Evolutionary conservation across 2,113 vertebrate genomes (phyloP), one percentile per base, ranked within the genome.

Genomic region (Phyllostomus discolor): DNA sequence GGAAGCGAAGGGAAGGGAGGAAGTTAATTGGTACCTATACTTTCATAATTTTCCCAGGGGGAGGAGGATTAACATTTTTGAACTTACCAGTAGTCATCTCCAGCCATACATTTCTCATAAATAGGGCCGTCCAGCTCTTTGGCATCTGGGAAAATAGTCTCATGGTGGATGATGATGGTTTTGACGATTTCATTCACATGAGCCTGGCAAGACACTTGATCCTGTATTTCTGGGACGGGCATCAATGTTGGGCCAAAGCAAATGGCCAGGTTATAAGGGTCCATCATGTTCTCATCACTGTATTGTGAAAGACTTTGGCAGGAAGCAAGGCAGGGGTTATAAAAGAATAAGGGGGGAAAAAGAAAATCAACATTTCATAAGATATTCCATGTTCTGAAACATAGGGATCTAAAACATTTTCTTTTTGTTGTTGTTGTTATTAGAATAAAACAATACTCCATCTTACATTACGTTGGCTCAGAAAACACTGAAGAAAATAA

Each of bases 281-380:
- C 99, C 99, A 99, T 99, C 99, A 99, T 99, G 98, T 99, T 99
- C 98, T 99, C 99, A 90, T 99, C 99, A 7, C 99, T 99, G 98
- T 99, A 99, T 97, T 99, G 99, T 59, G 99, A 99, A 97, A 99
- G 98, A 97, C 99, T 99, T 98, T 64, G 76, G 54, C 17, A 84
- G 96, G 12, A 97, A 81, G 92, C 95, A 93, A 84, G 72, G 22
- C 82, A 94, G 95, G 72, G 95, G 85, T 96, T 35, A 59, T 10
- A 90, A 5, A 70, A 31, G 80, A 24, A 86, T 3, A 76, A 46
- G 26, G 48, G 0, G 5, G 2, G 92, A 7, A 19, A 48, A 94
- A 14, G 19, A 48, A 87, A 73, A 35, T 9, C 38, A 14, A 15
- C 33, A 4, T 64, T 67, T 88, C 28, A 46, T 70, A 96, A 79